Percentiles rank a stretch among this genome's conserved stretches.
Evolutionary conservation across 2,888 invertebrate genomes (phyloP).

Genomic region (Hedychridium roseum): DNA sequence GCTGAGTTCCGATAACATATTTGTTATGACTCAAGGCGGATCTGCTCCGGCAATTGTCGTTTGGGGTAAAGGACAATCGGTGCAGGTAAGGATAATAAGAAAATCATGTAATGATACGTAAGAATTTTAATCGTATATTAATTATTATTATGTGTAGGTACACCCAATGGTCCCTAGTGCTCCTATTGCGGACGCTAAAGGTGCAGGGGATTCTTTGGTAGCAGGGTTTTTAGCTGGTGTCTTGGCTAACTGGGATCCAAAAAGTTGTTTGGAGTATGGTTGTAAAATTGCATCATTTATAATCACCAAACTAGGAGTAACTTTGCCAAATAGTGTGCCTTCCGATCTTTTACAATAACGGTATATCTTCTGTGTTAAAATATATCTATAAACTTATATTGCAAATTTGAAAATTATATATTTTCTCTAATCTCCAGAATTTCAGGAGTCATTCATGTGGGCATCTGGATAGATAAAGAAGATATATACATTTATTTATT

Average conservation of each 20-base stretch:
- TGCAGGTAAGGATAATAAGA: slow-evolving; percentile 36
- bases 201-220: slow-evolving; percentile 62
- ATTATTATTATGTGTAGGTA: slow-evolving; percentile 31
- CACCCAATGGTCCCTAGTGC: slow-evolving; percentile 42
- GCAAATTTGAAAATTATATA: slow-evolving; percentile 15
- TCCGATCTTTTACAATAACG: slow-evolving; percentile 37
- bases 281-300: slow-evolving; percentile 51
- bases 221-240: slow-evolving; percentile 61
- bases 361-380: slow-evolving; percentile 9
- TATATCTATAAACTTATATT: too few species aligned
- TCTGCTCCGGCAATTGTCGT: slow-evolving; percentile 52
- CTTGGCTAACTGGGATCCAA: slow-evolving; percentile 49
- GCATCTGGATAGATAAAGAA: too few species aligned
- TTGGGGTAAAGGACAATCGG: slow-evolving; percentile 53
- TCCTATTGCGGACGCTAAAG: slow-evolving; percentile 58
- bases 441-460: too few species aligned
- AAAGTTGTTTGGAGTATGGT: slow-evolving; percentile 56
- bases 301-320: slow-evolving; percentile 48
- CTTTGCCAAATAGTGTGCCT: slow-evolving; percentile 43
- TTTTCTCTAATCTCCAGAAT: too few species aligned
- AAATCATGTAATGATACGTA: background rate
- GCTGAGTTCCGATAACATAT: slow-evolving; percentile 48
- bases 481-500: too few species aligned
- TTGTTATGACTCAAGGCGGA: slow-evolving; percentile 57
- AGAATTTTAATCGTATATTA: slow-evolving; percentile 3